These are phyloP conservation scores for Poeciliopsis retropinna DNA, from an alignment of 2,113 vertebrate genomes.

Conservation along the genomic window DNA sequence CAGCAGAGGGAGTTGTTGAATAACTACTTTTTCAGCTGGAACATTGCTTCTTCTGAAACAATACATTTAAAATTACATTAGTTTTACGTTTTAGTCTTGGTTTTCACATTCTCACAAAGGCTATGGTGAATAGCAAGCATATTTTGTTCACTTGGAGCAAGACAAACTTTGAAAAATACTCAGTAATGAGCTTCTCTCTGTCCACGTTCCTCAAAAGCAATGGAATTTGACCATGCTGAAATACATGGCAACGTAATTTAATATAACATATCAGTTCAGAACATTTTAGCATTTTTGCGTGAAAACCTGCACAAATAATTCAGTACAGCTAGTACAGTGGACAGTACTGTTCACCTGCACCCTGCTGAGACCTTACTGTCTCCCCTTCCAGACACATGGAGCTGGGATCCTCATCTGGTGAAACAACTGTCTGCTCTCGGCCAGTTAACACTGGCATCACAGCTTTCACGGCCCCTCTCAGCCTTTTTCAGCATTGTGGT, in stretches of 20 bases:
- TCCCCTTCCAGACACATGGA: constrained; percentile 44
- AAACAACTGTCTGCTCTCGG: constrained; percentile 50
- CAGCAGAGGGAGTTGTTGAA: constrained; percentile 64
- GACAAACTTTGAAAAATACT: neutral
- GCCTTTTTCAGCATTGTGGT: constrained; percentile 78
- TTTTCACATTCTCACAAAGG: neutral
- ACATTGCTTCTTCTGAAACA: neutral
- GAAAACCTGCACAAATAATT: neutral
- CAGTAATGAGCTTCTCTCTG: neutral
- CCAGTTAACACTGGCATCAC: constrained; percentile 66
- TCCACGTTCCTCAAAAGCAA: neutral
- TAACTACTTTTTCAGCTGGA: constrained; percentile 9
- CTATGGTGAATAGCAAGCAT: neutral
- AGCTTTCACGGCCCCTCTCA: constrained; percentile 70
- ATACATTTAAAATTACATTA: neutral
- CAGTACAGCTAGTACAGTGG: too few species aligned
- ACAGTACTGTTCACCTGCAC: neutral
- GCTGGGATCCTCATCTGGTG: constrained; percentile 43
- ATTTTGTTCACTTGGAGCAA: neutral
- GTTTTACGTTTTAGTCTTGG: constrained; percentile 11
- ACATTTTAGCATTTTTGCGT: neutral
- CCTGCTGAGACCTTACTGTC: constrained; percentile 21
- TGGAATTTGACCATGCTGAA: neutral
- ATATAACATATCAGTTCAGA: neutral
- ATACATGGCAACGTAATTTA: neutral